These are phyloP conservation scores for Anhinga rufa DNA, from an alignment of 2,113 vertebrate species.

Conservation along the genomic window DNA sequence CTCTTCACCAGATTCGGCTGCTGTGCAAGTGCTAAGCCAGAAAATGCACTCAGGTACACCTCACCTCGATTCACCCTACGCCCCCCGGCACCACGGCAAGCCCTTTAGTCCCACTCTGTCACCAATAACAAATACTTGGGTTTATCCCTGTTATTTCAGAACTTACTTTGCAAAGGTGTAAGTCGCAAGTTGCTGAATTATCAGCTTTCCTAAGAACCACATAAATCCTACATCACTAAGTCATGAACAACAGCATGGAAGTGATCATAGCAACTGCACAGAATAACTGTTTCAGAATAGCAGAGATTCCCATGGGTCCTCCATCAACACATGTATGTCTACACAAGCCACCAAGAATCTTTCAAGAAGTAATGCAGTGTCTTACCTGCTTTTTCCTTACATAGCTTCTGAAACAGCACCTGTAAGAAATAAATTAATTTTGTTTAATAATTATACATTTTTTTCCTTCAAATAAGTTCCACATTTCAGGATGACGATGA, in stretches of 20 bases:
- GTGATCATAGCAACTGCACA: not conserved
- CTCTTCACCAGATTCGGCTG: not conserved
- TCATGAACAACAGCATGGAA: not conserved
- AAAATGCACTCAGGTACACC: not conserved
- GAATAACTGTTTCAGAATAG: not conserved
- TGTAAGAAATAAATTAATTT: conserved; percentile 64
- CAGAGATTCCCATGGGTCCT: not conserved
- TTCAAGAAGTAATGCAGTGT: not conserved
- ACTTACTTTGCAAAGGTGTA: not conserved
- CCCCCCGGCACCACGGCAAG: not conserved
- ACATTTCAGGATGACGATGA: not conserved
- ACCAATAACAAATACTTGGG: not conserved
- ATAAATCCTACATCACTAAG: not conserved
- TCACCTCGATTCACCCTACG: accelerated
- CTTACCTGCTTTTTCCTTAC: conserved; percentile 79
- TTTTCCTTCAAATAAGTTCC: not conserved
- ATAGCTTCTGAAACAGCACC: conserved; percentile 73
- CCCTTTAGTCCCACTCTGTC: not conserved
- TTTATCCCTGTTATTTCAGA: not conserved
- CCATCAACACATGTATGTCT: not conserved
- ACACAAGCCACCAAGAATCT: not conserved
- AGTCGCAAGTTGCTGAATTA: not conserved
- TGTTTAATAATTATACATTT: not conserved
- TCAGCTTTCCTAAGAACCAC: not conserved
- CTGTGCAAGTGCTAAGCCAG: not conserved